phyloP scores from a whole-genome alignment of 2,797 vertebrate genomes.

The Phrynocephalus vlangalii region DNA sequence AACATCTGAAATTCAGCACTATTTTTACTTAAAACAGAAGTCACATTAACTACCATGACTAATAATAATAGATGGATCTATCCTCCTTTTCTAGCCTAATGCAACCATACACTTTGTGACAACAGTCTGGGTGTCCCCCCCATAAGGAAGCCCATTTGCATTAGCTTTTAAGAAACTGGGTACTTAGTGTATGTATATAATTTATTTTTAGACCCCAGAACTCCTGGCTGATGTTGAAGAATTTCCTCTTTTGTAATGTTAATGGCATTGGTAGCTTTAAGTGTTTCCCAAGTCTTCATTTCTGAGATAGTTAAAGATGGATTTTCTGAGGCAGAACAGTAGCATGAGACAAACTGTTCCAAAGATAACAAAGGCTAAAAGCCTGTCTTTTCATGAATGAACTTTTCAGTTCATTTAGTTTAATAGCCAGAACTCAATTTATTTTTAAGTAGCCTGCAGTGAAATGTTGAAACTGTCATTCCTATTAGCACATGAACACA shows the following conservation, averaged over 20 bases:
- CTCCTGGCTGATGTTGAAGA: neutral
- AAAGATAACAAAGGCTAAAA: conserved; percentile 39
- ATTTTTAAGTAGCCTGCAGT: conserved; percentile 40
- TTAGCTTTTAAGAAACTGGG: no score
- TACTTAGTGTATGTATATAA: neutral
- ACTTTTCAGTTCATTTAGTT: conserved; percentile 59
- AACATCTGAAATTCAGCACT: neutral
- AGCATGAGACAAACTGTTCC: conserved; percentile 59
- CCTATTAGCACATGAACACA: conserved; percentile 42
- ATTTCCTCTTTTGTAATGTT: neutral
- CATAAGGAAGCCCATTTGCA: neutral
- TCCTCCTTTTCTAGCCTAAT: neutral
- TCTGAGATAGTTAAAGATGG: conserved; percentile 2
- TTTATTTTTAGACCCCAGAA: conserved; percentile 11
- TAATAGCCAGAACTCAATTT: conserved; percentile 47
- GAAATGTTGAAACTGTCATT: conserved; percentile 57
- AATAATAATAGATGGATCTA: neutral
- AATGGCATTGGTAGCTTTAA: neutral
- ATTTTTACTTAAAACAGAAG: neutral
- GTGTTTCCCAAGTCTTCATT: neutral
- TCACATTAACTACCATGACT: neutral
- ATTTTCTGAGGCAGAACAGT: neutral
- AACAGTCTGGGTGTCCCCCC: neutral
- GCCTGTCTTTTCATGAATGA: conserved; percentile 2
- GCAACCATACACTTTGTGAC: neutral